Percentiles rank a stretch among this genome's conserved stretches.
These are phyloP conservation scores for Irena cyanogastra DNA, from an alignment of 2,113 vertebrate species.

Conservation along the genomic window DNA sequence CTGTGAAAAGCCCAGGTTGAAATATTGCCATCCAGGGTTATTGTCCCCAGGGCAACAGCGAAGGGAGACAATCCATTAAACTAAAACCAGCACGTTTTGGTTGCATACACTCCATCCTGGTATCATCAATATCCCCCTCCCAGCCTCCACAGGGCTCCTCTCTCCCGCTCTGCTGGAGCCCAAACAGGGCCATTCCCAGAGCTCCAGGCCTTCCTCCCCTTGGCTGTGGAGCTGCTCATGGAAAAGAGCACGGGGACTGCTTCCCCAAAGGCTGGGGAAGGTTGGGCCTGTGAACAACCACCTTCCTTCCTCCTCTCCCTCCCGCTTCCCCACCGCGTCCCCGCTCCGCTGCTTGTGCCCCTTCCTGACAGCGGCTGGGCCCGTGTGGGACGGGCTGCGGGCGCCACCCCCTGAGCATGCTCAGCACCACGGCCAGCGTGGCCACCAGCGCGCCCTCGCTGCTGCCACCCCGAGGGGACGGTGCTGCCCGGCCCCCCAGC, in stretches of 20 bases:
- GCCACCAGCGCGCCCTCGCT: rapidly evolving
- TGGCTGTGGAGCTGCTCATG: not conserved
- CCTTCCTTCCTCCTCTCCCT: not conserved
- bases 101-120: slow-evolving; percentile 16
- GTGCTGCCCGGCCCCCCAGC: not conserved
- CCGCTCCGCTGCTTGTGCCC: not conserved
- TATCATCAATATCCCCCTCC: not conserved
- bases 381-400: not conserved
- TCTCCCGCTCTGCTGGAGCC: not conserved
- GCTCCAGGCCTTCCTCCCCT: not conserved
- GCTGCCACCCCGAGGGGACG: rapidly evolving
- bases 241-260: not conserved
- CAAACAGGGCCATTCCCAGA: not conserved
- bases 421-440: not conserved
- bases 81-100: slow-evolving; percentile 69
- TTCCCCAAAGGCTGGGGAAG: not conserved
- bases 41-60: slow-evolving; percentile 60
- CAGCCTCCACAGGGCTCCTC: slow-evolving; percentile 7
- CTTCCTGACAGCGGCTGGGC: not conserved
- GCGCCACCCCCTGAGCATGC: slow-evolving; percentile 15
- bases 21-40: slow-evolving; percentile 68
- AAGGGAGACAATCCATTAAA: slow-evolving; percentile 76
- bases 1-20: slow-evolving; percentile 71
- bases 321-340: not conserved
- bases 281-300: not conserved